These are phyloP conservation scores for Manacus vitellinus DNA, from an alignment of 2,113 vertebrate genomes.

Conservation along the genomic window DNA sequence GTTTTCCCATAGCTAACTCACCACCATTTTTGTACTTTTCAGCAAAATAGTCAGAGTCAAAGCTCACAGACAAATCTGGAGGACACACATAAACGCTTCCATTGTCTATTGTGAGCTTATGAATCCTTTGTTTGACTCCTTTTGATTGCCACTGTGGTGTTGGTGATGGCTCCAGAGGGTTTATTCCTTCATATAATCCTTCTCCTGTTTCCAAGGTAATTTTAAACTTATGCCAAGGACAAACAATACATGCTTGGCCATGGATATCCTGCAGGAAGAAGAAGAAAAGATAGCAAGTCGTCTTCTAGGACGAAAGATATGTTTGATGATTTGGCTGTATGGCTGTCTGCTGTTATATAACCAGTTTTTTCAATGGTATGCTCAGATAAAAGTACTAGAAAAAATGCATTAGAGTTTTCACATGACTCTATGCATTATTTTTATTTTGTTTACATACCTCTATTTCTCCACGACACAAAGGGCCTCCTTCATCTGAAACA, in stretches of 20 bases:
- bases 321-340: neutral
- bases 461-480: slow-evolving; percentile 86
- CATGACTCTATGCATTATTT: neutral
- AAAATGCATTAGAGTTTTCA: neutral
- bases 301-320: neutral
- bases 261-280: slow-evolving; percentile 79
- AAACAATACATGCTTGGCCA: slow-evolving; percentile 87
- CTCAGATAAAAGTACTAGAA: neutral
- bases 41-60: slow-evolving; percentile 91
- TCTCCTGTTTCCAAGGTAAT: slow-evolving; percentile 88
- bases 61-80: slow-evolving; percentile 64
- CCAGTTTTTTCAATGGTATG: neutral
- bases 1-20: slow-evolving; percentile 25
- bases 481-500: slow-evolving; percentile 86
- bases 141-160: slow-evolving; percentile 84
- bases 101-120: slow-evolving; percentile 78
- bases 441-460: slow-evolving; percentile 80
- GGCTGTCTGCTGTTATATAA: rapidly evolving
- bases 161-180: slow-evolving; percentile 74
- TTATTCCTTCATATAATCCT: slow-evolving; percentile 82
- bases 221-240: slow-evolving; percentile 93
- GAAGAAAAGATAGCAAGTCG: neutral
- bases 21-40: slow-evolving; percentile 79
- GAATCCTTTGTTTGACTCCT: slow-evolving; percentile 89
- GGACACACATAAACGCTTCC: slow-evolving; percentile 86